Percentiles rank a stretch among this genome's conserved stretches.
These are phyloP conservation scores for Diploptera punctata DNA, from an alignment of 2,888 invertebrate species.

Conservation along the genomic window DNA sequence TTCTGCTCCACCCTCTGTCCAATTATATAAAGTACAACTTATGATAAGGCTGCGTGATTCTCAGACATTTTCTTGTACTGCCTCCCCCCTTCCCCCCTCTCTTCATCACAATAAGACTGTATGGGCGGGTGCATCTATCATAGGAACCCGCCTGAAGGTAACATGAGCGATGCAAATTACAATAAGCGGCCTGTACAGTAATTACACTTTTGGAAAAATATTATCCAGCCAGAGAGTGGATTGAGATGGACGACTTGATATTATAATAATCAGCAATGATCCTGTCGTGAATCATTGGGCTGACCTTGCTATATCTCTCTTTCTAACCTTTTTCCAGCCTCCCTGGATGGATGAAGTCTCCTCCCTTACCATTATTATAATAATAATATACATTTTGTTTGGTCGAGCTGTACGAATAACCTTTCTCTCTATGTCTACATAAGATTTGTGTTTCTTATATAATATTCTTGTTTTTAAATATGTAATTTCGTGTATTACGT, in stretches of 20 bases:
- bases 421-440: constrained; percentile 34
- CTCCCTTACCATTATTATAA: constrained; percentile 43
- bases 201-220: constrained; percentile 44
- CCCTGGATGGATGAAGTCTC: constrained; percentile 25
- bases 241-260: constrained; percentile 44
- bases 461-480: too few relatives aligned
- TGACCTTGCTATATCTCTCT: constrained; percentile 38
- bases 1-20: constrained; percentile 39
- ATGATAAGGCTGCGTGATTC: constrained; percentile 43
- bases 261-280: constrained; percentile 45
- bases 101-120: constrained; percentile 30
- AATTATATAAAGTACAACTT: constrained; percentile 44
- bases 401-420: constrained; percentile 33
- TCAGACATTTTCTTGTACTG: constrained; percentile 41
- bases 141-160: constrained; percentile 39
- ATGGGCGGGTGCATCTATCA: constrained; percentile 38
- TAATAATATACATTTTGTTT: constrained; percentile 44
- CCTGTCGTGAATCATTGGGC: constrained; percentile 44
- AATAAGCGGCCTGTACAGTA: constrained; percentile 42
- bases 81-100: neutral
- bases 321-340: constrained; percentile 14
- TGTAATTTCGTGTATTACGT: too few relatives aligned
- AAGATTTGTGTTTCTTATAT: too few relatives aligned
- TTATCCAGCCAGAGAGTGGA: constrained; percentile 36
- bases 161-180: constrained; percentile 45